These are phyloP conservation scores for Timandra comae DNA, from an alignment of 2,888 invertebrate species.

Conservation along the genomic window DNA sequence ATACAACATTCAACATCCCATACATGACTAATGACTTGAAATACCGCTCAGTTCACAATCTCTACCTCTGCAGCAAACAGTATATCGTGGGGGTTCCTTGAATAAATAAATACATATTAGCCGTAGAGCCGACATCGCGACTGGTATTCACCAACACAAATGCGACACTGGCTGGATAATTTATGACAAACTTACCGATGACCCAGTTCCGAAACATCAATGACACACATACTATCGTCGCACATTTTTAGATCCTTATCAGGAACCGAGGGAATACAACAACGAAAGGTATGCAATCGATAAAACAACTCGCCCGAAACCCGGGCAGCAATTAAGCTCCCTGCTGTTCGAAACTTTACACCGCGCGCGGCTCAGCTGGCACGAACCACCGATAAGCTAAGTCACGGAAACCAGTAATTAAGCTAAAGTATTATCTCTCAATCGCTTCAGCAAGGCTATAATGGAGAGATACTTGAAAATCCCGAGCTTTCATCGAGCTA, in stretches of 20 bases:
- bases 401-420: conserved; percentile 68
- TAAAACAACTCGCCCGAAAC: conserved; percentile 58
- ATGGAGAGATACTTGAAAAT: conserved; percentile 33
- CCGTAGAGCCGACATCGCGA: conserved; percentile 18
- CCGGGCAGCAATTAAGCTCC: conserved; percentile 57
- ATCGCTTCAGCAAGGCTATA: conserved; percentile 65
- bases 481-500: conserved; percentile 29
- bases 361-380: conserved; percentile 48
- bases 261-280: conserved; percentile 34
- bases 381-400: conserved; percentile 62
- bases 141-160: conserved; percentile 10
- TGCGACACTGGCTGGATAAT: conserved; percentile 9
- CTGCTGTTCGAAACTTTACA: conserved; percentile 46
- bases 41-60: conserved; percentile 48
- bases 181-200: conserved; percentile 43
- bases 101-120: conserved; percentile 43
- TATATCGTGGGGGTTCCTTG: conserved; percentile 23
- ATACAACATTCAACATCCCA: conserved; percentile 57
- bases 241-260: conserved; percentile 59
- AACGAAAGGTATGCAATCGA: conserved; percentile 57
- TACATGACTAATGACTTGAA: conserved; percentile 65
- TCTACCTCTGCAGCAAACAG: conserved; percentile 39
- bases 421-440: conserved; percentile 58
- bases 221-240: conserved; percentile 45
- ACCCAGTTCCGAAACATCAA: conserved; percentile 43